Base-by-base conservation (phyloP, 2,888 invertebrate species). In the Megamerina dolium region DNA sequence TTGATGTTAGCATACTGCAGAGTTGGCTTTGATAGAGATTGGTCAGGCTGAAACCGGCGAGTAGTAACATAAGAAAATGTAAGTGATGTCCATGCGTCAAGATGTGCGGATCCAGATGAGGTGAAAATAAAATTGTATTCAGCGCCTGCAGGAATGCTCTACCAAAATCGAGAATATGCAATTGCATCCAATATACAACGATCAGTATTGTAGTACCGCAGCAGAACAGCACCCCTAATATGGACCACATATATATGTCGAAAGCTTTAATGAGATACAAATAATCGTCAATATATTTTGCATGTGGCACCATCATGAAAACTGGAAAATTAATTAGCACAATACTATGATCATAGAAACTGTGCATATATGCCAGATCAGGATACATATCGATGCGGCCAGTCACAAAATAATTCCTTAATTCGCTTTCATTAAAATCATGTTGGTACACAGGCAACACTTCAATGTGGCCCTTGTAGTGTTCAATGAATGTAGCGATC, bases 391-490 rank as follows among this genome's bases (percentile, higher is more conserved):
- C 59, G 5, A 60, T 46, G 2, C 36, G 4, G 0, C 54, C 47
- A 26, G 23, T 45, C 4, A 5, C 41, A 16, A 59, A 46, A 1
- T 53, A 50, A 4, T 39, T 10, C n/a, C n/a, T n/a, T n/a, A n/a
- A n/a, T n/a, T n/a, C n/a, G n/a, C n/a, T n/a, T n/a, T n/a, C n/a
- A n/a, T n/a, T n/a, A n/a, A n/a, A n/a, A 4, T 8, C 4, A 23
- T 40, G 37, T 5, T 21, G 27, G 29, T 39, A 13, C 21, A 38
- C 18, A 2, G 2, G 1, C 9, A n/a, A 8, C 6, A 30, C 16
- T n/a, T 10, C 16, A n/a, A n/a, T n/a, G n/a, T n/a, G n/a, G 35
- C 59, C 61, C 45, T 61, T 61, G 17, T 48, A 59, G n/a, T 57
- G 54, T 2, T 19, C 21, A 2, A 58, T 57, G 9, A 61, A 61